A percentile compares a stretch with the other conserved stretches of the same genome.
phyloP scores from a whole-genome alignment of 2,113 vertebrate species.

The Panurus biarmicus region DNA sequence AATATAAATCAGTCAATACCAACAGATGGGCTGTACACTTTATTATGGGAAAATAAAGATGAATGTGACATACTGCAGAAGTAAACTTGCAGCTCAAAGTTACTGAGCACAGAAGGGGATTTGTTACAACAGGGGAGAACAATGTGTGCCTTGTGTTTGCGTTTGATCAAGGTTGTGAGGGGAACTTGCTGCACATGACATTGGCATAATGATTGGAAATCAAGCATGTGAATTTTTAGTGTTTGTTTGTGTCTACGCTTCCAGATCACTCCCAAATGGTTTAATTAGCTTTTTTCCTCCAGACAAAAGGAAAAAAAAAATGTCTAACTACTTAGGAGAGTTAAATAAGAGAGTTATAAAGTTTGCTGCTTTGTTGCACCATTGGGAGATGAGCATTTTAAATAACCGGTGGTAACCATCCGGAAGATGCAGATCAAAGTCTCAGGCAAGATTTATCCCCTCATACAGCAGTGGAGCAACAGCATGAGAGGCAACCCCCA shows the following conservation, averaged over 20 bases:
- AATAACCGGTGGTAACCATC: accelerated
- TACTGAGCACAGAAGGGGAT: background rate
- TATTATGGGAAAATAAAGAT: slow-evolving; percentile 55
- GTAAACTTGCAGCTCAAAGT: slow-evolving; percentile 32
- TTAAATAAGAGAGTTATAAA: background rate
- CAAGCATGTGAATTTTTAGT: background rate
- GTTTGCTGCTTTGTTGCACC: background rate
- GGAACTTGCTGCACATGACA: background rate
- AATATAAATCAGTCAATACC: slow-evolving; percentile 27
- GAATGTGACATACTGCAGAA: slow-evolving; percentile 24
- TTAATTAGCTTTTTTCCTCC: background rate
- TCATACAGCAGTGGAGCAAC: background rate
- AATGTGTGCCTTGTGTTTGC: background rate
- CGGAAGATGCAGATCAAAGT: background rate
- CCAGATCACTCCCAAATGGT: background rate
- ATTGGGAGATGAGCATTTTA: background rate
- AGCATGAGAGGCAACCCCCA: accelerated
- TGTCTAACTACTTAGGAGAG: background rate
- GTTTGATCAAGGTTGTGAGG: slow-evolving; percentile 10
- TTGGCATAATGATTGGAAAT: background rate
- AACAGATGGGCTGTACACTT: slow-evolving; percentile 29
- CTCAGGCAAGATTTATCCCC: background rate
- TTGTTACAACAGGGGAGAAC: background rate
- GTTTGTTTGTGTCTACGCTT: background rate
- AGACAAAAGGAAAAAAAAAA: background rate